A percentile compares a stretch with the other conserved stretches of the same genome.
Evolutionary conservation across 1,140 invertebrate genomes (phyloP).

Genomic region (Rhopalosiphum maidis): DNA sequence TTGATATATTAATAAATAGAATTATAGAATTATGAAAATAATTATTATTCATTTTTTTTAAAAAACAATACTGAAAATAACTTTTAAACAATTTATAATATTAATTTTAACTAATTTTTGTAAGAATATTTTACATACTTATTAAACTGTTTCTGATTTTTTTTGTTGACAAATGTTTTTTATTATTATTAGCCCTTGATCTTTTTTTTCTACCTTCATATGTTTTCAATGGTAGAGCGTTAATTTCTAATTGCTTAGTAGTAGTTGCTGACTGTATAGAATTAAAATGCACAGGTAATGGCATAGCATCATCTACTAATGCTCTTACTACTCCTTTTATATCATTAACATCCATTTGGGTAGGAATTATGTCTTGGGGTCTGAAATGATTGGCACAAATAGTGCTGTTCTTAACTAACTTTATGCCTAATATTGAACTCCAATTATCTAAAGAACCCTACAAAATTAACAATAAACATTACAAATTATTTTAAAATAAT

Average conservation of each 20-base stretch:
- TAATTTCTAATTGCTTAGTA: background rate
- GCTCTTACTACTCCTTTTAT: background rate
- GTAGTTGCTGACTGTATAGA: background rate
- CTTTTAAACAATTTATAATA: background rate
- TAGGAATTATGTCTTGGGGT: background rate
- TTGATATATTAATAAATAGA: too few species aligned
- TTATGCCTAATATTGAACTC: background rate
- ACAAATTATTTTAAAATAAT: background rate
- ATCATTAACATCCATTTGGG: too few species aligned
- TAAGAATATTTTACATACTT: background rate
- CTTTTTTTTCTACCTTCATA: background rate
- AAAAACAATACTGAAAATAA: background rate
- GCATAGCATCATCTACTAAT: background rate
- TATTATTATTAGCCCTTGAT: background rate
- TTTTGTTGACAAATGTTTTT: background rate
- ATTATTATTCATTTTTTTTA: background rate
- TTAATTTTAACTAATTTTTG: background rate
- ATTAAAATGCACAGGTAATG: background rate
- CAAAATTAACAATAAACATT: background rate
- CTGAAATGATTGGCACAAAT: constrained; percentile 24
- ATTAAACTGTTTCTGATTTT: background rate
- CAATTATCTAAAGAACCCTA: background rate
- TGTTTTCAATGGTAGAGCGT: background rate
- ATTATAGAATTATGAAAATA: background rate
- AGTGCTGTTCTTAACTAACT: background rate